Evolutionary conservation across 2,888 invertebrate species (phyloP).

Genomic region (Leptura quadrifasciata): DNA sequence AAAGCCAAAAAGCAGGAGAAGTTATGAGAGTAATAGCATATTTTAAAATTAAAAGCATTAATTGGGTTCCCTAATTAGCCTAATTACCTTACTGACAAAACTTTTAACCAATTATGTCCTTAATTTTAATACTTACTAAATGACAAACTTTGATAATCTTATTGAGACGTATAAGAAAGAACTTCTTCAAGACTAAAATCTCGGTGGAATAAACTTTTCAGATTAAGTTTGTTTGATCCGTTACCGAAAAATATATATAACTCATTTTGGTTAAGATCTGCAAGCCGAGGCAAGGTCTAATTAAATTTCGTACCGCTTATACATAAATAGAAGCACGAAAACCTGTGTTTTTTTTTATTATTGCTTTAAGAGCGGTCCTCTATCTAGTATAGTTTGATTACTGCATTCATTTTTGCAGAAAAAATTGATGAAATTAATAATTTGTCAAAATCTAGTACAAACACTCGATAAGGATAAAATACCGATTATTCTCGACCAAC

Average conservation of each 20-base stretch:
- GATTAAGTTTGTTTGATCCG: slow-evolving; percentile 12
- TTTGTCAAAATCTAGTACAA: too few relatives aligned
- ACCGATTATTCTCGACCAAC: too few relatives aligned
- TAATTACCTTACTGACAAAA: neutral
- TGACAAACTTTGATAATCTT: slow-evolving; percentile 17
- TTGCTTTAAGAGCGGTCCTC: too few relatives aligned
- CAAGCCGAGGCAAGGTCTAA: too few relatives aligned
- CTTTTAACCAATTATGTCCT: neutral
- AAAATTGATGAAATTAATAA: too few relatives aligned
- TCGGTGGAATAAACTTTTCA: slow-evolving; percentile 30
- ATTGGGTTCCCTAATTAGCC: neutral
- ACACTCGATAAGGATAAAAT: too few relatives aligned
- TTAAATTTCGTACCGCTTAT: too few relatives aligned
- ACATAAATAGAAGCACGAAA: too few relatives aligned
- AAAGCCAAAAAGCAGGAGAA: neutral
- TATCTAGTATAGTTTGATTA: too few relatives aligned
- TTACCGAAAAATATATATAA: slow-evolving; percentile 26
- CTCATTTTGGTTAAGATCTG: neutral
- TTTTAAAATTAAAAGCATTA: slow-evolving; percentile 1
- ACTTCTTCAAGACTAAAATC: slow-evolving; percentile 3
- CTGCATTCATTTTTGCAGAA: too few relatives aligned
- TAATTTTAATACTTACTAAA: slow-evolving; percentile 5
- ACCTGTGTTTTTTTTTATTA: too few relatives aligned
- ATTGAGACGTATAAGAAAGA: slow-evolving; percentile 7
- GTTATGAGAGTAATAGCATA: neutral